A percentile compares a stretch with the other conserved stretches of the same genome.
phyloP scores from a whole-genome alignment of 2,888 invertebrate genomes.

The Acleris sparsana region DNA sequence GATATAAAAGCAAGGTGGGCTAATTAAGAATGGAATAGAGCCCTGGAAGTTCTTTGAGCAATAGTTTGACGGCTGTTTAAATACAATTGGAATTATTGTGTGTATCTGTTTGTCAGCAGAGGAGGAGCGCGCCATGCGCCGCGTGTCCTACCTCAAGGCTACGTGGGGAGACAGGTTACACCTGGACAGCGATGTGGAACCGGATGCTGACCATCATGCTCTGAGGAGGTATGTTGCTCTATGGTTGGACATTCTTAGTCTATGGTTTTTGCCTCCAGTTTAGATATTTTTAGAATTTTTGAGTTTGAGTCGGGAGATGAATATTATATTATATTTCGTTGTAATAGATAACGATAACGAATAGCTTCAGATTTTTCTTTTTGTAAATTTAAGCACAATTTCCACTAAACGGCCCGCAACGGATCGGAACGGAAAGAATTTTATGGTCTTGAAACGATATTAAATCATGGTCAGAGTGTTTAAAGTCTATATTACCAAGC shows the following conservation, averaged over 20 bases:
- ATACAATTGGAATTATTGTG: neutral
- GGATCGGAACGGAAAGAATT: no score
- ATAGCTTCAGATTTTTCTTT: no score
- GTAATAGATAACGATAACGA: no score
- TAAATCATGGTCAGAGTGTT: no score
- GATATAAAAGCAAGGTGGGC: no score
- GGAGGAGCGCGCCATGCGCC: constrained; percentile 93
- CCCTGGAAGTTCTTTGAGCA: neutral
- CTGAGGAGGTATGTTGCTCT: constrained; percentile 85
- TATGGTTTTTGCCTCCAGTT: constrained; percentile 13
- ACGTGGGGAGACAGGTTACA: constrained; percentile 92
- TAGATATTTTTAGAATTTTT: neutral
- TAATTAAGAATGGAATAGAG: no score
- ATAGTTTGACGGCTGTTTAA: neutral
- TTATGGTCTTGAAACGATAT: no score
- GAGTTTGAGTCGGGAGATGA: no score
- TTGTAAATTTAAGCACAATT: no score
- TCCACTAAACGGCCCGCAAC: no score
- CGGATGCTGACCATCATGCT: constrained; percentile 84
- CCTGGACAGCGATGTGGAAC: constrained; percentile 86
- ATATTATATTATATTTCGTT: no score
- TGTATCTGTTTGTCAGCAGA: constrained; percentile 81
- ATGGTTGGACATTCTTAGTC: neutral
- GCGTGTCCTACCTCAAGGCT: constrained; percentile 97
- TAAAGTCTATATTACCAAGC: no score